Evolutionary conservation across 1,140 invertebrate genomes (phyloP).

Genomic region (Ips typographus): DNA sequence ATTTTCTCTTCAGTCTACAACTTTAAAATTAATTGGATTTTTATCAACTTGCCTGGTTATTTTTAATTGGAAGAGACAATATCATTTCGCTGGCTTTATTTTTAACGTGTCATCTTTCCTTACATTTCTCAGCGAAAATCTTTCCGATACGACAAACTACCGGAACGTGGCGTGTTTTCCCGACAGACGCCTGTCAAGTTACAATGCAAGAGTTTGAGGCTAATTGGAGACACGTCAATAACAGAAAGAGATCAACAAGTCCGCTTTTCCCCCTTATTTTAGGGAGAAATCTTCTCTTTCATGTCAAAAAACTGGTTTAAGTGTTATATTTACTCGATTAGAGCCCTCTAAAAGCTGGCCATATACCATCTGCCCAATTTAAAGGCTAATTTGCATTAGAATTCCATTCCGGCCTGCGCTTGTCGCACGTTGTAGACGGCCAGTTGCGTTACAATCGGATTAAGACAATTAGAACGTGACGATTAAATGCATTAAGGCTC

Average conservation of each 20-base stretch:
- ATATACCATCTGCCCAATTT: neutral
- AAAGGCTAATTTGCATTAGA: conserved; percentile 3
- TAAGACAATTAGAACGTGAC: neutral
- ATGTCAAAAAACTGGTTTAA: too few relatives aligned
- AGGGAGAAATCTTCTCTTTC: too few relatives aligned
- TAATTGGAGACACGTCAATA: conserved; percentile 1
- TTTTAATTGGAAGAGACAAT: neutral
- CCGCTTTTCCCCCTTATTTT: too few relatives aligned
- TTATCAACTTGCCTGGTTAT: neutral
- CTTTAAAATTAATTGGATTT: neutral
- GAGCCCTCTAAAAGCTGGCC: neutral
- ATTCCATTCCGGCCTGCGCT: neutral
- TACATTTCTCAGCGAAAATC: neutral
- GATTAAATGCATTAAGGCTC: neutral
- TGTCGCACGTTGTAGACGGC: neutral
- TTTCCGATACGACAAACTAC: conserved; percentile 1
- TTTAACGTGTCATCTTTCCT: neutral
- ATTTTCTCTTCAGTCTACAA: neutral
- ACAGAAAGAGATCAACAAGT: conserved; percentile 1
- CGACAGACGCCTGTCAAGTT: neutral
- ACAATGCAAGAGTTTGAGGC: neutral
- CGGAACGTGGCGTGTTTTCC: conserved; percentile 2
- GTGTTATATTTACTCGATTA: too few relatives aligned
- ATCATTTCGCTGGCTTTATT: neutral
- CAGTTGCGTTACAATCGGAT: conserved; percentile 5